phyloP scores from a whole-genome alignment of 2,113 vertebrate species.

The Gallinago undulata region DNA sequence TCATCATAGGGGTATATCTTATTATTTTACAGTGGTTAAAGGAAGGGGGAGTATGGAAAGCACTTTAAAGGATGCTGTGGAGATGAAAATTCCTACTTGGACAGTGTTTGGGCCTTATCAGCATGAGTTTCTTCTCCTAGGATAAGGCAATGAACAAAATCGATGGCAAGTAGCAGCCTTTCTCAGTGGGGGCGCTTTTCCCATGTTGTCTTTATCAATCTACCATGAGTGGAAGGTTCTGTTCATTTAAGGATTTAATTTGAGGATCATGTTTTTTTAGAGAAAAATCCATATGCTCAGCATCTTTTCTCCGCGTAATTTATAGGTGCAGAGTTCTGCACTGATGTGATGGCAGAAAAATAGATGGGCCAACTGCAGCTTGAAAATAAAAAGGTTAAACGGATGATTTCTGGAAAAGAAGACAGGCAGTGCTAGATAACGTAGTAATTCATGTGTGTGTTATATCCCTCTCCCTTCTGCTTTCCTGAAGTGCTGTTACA shows the following conservation, averaged over 20 bases:
- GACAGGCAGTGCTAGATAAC: background rate
- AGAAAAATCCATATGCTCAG: background rate
- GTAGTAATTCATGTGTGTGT: background rate
- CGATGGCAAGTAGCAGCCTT: background rate
- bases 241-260: background rate
- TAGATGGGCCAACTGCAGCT: background rate
- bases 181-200: background rate
- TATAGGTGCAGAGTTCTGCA: background rate
- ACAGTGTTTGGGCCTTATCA: background rate
- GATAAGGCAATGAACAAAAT: background rate
- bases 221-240: background rate
- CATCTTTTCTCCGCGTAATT: background rate
- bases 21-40: background rate
- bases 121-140: background rate
- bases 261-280: background rate
- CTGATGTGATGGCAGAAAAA: background rate
- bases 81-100: background rate
- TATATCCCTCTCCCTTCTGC: background rate
- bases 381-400: background rate
- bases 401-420: background rate
- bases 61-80: background rate
- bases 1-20: background rate
- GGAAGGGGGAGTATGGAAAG: background rate
- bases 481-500: background rate
- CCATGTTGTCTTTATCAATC: background rate